These are phyloP conservation scores for Phyllostomus discolor DNA, from an alignment of 2,113 vertebrate genomes.

Conservation along the genomic window DNA sequence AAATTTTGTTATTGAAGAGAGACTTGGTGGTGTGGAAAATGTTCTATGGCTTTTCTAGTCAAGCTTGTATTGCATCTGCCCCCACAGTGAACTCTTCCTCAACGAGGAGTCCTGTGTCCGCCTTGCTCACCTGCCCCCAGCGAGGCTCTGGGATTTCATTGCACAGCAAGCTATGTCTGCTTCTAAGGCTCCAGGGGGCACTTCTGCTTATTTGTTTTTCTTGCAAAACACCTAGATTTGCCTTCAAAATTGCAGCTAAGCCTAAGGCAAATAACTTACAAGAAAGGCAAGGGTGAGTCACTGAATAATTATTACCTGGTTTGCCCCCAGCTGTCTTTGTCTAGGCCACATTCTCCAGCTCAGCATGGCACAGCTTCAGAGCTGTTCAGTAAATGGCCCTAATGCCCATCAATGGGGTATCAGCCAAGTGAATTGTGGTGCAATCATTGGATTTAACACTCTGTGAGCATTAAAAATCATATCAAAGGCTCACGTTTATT, in stretches of 20 bases:
- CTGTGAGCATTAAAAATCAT: neutral
- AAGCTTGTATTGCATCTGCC: neutral
- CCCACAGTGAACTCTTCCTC: neutral
- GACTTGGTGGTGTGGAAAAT: neutral
- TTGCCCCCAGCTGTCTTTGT: neutral
- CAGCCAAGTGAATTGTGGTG: neutral
- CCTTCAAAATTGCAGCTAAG: conserved; percentile 7
- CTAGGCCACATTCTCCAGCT: neutral
- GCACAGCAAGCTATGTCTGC: neutral
- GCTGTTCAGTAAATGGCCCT: neutral
- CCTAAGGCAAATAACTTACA: neutral
- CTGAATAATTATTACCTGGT: neutral
- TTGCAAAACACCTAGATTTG: neutral
- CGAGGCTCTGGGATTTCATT: neutral
- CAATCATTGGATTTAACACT: neutral
- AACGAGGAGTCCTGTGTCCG: neutral
- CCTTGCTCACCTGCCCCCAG: neutral
- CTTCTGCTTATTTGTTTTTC: conserved; percentile 5
- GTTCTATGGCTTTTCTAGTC: neutral
- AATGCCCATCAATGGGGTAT: neutral
- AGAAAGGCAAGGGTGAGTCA: neutral
- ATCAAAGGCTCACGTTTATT: neutral
- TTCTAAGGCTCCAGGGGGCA: neutral
- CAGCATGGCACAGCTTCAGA: neutral
- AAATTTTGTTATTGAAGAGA: neutral